phyloP scores from a whole-genome alignment of 2,888 invertebrate genomes.

The Diarsia mendica region DNA sequence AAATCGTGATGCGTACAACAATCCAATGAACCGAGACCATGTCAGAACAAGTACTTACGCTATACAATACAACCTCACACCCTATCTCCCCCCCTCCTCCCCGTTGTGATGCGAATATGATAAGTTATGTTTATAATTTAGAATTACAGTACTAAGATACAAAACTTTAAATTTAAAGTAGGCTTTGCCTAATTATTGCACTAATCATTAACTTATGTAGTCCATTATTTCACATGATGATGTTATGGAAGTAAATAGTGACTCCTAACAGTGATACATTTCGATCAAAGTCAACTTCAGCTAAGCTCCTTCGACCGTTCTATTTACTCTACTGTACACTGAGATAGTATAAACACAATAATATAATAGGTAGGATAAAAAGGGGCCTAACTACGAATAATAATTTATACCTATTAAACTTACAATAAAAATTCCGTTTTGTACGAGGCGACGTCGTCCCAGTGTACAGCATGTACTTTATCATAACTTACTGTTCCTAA shows the following conservation, averaged over 20 bases:
- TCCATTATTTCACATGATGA: conserved; percentile 83
- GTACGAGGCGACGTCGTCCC: conserved; percentile 61
- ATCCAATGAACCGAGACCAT: conserved; percentile 67
- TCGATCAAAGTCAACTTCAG: conserved; percentile 63
- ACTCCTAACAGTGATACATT: conserved; percentile 57
- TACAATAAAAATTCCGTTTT: conserved; percentile 59
- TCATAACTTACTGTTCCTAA: conserved; percentile 75
- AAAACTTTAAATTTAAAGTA: conserved; percentile 84
- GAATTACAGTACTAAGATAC: conserved; percentile 85
- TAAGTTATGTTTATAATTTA: conserved; percentile 75
- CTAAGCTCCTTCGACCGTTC: conserved; percentile 63
- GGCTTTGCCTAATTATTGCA: conserved; percentile 90
- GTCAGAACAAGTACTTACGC: conserved; percentile 59
- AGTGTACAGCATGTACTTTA: conserved; percentile 71
- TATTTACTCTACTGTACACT: conserved; percentile 70
- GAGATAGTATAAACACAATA: conserved; percentile 55
- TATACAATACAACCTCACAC: conserved; percentile 72
- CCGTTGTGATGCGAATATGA: conserved; percentile 68
- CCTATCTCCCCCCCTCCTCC: conserved; percentile 47
- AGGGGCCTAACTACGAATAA: conserved; percentile 61
- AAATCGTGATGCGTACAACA: conserved; percentile 71
- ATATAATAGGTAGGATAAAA: conserved; percentile 50
- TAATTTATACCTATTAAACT: conserved; percentile 59
- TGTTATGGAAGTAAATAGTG: conserved; percentile 82
- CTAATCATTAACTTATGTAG: conserved; percentile 85